Evolutionary conservation across 2,113 vertebrate species (phyloP), one percentile per base, ranked within the genome.

Genomic region (Coryphaenoides rupestris): DNA sequence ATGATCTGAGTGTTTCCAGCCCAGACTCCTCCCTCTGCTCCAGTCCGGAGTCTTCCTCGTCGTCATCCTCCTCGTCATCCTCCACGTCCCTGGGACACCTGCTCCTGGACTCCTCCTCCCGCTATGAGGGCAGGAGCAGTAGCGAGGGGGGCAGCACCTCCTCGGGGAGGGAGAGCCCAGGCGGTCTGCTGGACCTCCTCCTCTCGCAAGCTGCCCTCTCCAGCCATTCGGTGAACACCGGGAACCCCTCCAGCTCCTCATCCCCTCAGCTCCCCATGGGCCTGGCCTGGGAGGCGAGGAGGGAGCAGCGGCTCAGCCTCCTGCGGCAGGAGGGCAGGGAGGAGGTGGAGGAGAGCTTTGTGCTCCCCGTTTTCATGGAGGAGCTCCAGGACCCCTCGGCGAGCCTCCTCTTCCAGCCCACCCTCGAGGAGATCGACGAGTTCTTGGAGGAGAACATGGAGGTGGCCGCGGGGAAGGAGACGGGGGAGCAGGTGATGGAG

Each of bases 381-480:
- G 94, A 95, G 59, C 84, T 93, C 57, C 92, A 96, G 78, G 94
- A 96, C 12, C 89, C 88, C 4, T 70, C 89, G 4, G 89, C 92
- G n/a, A 13, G 33, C 33, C 90, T 92, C 61, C 90, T 93, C 64
- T 99, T 99, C 82, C 96, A 98, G 86, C 97, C 97, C 40, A 99
- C 97, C 0, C 87, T 99, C 78, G 97, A 99, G 77, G 97, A 99
- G 87, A 99, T 99, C 0, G 94, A 99, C 85, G 97, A 99, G 81
- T 99, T 99, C 86, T 82, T 99, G 52, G 94, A 98, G 81, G 97
- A 99, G 79, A 98, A 99, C 78, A 99, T 99, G 97, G 88, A 93
- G 62, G 73, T 87, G 7, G 92, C 88, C n/a, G 79, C 89, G 69
- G 92, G 90, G 73, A 89, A 92, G 72, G 90, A 89, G 40, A 82